A percentile compares a stretch with the other conserved stretches of the same genome.
phyloP scores from a whole-genome alignment of 2,113 vertebrate species.

The Smithornis capensis region DNA sequence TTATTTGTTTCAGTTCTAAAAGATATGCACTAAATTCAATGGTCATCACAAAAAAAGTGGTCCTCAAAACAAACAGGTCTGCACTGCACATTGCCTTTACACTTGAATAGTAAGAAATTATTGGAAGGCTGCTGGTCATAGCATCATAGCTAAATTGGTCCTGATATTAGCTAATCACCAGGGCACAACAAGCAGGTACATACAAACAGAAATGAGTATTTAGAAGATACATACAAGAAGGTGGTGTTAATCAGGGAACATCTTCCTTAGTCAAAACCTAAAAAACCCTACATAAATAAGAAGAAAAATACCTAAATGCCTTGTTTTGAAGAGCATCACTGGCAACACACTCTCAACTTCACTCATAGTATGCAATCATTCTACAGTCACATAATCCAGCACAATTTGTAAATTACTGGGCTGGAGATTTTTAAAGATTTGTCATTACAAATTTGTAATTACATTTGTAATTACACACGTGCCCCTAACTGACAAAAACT shows the following conservation, averaged over 20 bases:
- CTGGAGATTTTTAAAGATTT: not conserved
- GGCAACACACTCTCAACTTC: not conserved
- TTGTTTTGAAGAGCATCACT: not conserved
- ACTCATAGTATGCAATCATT: not conserved
- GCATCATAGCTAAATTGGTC: not conserved
- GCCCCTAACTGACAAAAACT: not conserved
- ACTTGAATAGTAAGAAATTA: not conserved
- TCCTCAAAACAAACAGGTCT: not conserved
- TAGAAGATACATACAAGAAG: not conserved
- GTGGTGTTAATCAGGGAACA: not conserved
- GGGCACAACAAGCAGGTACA: not conserved
- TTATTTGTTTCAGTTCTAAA: conserved; percentile 19
- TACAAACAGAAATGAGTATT: not conserved
- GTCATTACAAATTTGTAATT: too few species aligned
- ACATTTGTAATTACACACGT: not conserved
- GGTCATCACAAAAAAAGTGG: not conserved
- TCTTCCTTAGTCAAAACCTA: not conserved
- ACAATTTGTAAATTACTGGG: not conserved
- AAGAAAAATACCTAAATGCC: not conserved
- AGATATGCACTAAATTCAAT: not conserved
- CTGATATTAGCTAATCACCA: not conserved
- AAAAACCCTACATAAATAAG: not conserved
- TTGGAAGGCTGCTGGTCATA: not conserved
- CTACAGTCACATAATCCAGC: not conserved
- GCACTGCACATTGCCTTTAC: not conserved